phyloP scores from a whole-genome alignment of 2,888 invertebrate genomes.

The Agriotes lineatus region DNA sequence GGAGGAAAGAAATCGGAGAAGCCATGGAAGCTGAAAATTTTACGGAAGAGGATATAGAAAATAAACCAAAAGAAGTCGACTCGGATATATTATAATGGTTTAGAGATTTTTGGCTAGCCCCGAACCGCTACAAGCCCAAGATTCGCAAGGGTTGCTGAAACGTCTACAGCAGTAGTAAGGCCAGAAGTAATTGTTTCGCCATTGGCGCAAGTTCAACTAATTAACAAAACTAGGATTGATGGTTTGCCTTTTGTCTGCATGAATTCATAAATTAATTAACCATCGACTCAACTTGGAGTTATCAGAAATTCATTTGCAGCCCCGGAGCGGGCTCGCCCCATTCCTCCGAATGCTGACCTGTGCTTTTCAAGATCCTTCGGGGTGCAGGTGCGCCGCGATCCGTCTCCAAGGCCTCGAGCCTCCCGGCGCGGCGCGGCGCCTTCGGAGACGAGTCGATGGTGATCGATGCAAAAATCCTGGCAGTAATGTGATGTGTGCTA shows the following conservation, averaged over 20 bases:
- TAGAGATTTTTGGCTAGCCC: too few relatives aligned
- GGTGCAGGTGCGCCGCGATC: constrained; percentile 38
- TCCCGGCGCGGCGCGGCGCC: background rate
- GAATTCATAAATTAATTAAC: constrained; percentile 19
- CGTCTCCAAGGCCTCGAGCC: constrained; percentile 22
- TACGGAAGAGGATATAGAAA: too few relatives aligned
- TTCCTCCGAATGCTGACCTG: background rate
- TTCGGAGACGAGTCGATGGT: constrained; percentile 34
- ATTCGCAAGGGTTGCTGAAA: constrained; percentile 14
- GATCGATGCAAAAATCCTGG: constrained; percentile 52
- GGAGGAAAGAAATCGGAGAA: too few relatives aligned
- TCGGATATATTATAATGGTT: too few relatives aligned
- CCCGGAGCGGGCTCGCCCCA: background rate
- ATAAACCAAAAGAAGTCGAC: too few relatives aligned
- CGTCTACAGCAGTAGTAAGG: constrained; percentile 2
- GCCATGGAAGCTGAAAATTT: too few relatives aligned
- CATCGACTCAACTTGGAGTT: background rate
- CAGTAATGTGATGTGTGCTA: constrained; percentile 53
- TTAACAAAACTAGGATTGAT: constrained; percentile 17
- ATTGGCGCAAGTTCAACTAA: constrained; percentile 23
- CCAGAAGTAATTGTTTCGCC: constrained; percentile 16
- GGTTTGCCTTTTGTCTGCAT: constrained; percentile 21
- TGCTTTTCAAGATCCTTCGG: too few relatives aligned
- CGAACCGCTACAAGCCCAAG: background rate
- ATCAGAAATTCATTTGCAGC: constrained; percentile 9